Percentiles rank a stretch among this genome's conserved stretches.
Conservation (phyloP, 2,888 invertebrate genomes). For the Caenorhabditis imperialis region DNA sequence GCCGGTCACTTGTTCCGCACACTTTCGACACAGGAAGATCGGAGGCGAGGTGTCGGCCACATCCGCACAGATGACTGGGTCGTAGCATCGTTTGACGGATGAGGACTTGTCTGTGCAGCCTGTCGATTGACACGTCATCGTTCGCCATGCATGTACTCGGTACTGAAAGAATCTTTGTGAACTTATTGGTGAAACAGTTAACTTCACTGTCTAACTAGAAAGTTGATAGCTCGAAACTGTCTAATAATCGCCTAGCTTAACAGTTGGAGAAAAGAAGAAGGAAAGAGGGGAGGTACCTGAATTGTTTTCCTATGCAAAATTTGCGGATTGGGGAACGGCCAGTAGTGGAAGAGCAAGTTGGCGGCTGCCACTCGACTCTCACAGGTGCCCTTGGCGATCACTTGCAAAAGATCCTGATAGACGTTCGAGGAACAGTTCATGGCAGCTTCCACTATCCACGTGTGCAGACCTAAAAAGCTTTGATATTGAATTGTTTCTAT, state of each 20-base stretch:
- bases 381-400: slow-evolving; percentile 86
- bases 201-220: no score
- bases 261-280: no score
- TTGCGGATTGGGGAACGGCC: slow-evolving; percentile 96
- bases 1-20: slow-evolving; percentile 83
- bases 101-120: slow-evolving; percentile 68
- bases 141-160: slow-evolving; percentile 62
- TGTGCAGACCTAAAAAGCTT: slow-evolving; percentile 91
- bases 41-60: slow-evolving; percentile 87
- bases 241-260: no score
- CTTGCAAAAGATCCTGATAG: slow-evolving; percentile 80
- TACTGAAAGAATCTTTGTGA: no score
- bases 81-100: slow-evolving; percentile 87
- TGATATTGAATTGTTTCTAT: no score
- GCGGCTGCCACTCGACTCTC: slow-evolving; percentile 94
- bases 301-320: slow-evolving; percentile 90
- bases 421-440: slow-evolving; percentile 93
- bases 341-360: slow-evolving; percentile 96
- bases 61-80: slow-evolving; percentile 88
- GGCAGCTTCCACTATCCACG: slow-evolving; percentile 93
- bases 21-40: slow-evolving; percentile 81
- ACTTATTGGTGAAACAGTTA: no score
- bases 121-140: slow-evolving; percentile 66
- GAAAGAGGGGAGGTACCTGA: no score
- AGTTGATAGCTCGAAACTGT: no score